A percentile compares a stretch with the other conserved stretches of the same genome.
Conservation (phyloP, 2,888 invertebrate genomes). For the Schizotus pectinicornis region DNA sequence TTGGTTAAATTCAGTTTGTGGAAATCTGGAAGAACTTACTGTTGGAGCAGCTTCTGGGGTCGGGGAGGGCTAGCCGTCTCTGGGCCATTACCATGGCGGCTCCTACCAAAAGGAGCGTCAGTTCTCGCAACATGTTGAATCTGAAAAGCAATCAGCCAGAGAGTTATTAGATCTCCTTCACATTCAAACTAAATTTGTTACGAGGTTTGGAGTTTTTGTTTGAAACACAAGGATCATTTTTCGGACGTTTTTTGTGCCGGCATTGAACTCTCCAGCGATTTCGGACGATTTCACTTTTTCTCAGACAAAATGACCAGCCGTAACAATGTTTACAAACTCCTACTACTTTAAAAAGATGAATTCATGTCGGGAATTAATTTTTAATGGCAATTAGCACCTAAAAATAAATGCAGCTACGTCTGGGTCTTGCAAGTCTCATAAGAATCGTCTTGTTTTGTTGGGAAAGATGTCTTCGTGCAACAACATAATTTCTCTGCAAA, state of each 20-base stretch:
- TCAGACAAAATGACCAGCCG: not conserved
- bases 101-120: slow-evolving; percentile 71
- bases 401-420: too few relatives aligned
- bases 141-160: not conserved
- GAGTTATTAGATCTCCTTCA: slow-evolving; percentile 1
- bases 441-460: too few relatives aligned
- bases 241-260: too few relatives aligned
- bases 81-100: slow-evolving; percentile 75
- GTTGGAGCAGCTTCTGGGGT: slow-evolving; percentile 88
- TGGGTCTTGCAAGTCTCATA: too few relatives aligned
- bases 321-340: too few relatives aligned
- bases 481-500: slow-evolving; percentile 12
- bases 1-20: too few relatives aligned
- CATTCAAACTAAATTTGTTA: slow-evolving; percentile 3
- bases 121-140: slow-evolving; percentile 52
- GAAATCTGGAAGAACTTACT: slow-evolving; percentile 65
- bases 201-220: not conserved
- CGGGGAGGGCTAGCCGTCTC: slow-evolving; percentile 84
- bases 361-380: too few relatives aligned
- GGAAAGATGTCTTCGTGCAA: too few relatives aligned
- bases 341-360: too few relatives aligned
- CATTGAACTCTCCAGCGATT: too few relatives aligned
- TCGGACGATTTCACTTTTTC: not conserved
- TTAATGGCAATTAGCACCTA: too few relatives aligned
- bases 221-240: too few relatives aligned